phyloP scores from a whole-genome alignment of 2,113 vertebrate species.

The Protobothrops mucrosquamatus region DNA sequence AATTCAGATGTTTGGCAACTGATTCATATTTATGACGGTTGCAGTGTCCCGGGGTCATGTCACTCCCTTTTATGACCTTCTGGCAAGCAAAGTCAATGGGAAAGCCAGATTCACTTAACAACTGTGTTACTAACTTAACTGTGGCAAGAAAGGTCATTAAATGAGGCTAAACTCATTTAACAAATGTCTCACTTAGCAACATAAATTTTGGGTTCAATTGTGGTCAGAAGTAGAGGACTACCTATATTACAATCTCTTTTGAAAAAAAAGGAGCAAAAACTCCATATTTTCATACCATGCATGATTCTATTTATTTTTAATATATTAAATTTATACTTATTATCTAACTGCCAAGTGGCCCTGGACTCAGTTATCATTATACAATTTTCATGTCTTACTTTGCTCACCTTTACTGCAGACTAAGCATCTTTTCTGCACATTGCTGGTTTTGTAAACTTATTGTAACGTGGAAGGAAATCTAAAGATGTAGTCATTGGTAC shows the following conservation, averaged over 20 bases:
- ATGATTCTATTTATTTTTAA: not conserved
- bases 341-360: not conserved
- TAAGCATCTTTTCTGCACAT: conserved; percentile 32
- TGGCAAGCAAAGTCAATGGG: too few species aligned
- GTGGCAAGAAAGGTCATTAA: not conserved
- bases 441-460: conserved; percentile 21
- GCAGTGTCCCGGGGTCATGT: too few species aligned
- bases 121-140: too few species aligned
- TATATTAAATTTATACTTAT: not conserved
- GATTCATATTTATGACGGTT: too few species aligned
- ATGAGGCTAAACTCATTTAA: not conserved
- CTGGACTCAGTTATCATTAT: not conserved
- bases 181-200: not conserved
- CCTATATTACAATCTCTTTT: not conserved
- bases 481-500: conserved; percentile 34
- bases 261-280: not conserved
- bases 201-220: not conserved
- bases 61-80: too few species aligned
- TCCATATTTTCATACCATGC: not conserved
- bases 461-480: conserved; percentile 24
- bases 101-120: too few species aligned
- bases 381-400: not conserved
- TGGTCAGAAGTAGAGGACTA: too few species aligned
- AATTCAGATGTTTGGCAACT: too few species aligned
- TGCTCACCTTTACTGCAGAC: not conserved